phyloP scores from a whole-genome alignment of 2,797 vertebrate species.

The Telmatherina bonti region DNA sequence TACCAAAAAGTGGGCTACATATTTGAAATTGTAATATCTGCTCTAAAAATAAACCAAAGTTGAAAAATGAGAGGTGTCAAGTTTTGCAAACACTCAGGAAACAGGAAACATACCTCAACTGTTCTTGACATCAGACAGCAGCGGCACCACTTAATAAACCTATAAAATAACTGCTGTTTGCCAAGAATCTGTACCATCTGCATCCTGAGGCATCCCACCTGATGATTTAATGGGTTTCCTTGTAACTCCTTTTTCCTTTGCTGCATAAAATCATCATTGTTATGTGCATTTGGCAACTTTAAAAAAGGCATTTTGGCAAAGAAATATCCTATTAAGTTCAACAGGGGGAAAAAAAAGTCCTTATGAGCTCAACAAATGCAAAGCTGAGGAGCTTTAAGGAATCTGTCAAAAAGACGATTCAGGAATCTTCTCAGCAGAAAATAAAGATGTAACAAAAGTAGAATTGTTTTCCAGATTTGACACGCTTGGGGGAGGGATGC shows the following conservation, averaged over 20 bases:
- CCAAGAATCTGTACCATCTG: conserved; percentile 23
- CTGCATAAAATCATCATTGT: not conserved
- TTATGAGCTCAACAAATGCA: conserved; percentile 44
- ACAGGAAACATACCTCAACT: conserved; percentile 25
- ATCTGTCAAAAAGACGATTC: conserved; percentile 41
- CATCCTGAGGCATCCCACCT: conserved; percentile 28
- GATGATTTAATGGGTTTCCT: conserved; percentile 5
- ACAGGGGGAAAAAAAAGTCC: conserved; percentile 27
- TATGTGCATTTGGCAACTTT: not conserved
- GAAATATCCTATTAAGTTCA: conserved; percentile 16
- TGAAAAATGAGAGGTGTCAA: not conserved
- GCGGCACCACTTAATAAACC: conserved; percentile 9
- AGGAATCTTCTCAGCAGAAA: conserved; percentile 41
- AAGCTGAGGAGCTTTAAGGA: conserved; percentile 43
- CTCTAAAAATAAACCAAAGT: conserved; percentile 9
- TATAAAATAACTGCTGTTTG: conserved; percentile 18
- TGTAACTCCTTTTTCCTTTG: not conserved
- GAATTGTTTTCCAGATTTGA: conserved; percentile 50
- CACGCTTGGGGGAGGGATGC: conserved; percentile 24
- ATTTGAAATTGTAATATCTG: conserved; percentile 26
- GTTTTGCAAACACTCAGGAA: conserved; percentile 3
- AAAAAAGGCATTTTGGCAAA: not conserved
- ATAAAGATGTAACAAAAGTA: conserved; percentile 40
- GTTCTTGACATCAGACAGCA: conserved; percentile 1
- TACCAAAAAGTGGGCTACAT: conserved; percentile 7